Evolutionary conservation across 2,888 invertebrate species (phyloP).

Genomic region (Petrophora chlorosata): DNA sequence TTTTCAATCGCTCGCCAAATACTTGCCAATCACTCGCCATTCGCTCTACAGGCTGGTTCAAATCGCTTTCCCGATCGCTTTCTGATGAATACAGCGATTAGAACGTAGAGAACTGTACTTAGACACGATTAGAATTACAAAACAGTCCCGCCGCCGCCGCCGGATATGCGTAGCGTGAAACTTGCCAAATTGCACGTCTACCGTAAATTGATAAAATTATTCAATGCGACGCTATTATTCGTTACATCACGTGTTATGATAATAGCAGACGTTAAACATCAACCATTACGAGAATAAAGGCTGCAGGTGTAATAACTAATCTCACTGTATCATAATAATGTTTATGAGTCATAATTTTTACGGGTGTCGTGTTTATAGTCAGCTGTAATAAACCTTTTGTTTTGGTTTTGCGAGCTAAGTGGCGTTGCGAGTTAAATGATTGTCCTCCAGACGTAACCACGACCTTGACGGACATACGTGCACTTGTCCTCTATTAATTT

Average conservation of each 20-base stretch:
- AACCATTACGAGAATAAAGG: slow-evolving; percentile 12
- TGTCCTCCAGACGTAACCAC: slow-evolving; percentile 52
- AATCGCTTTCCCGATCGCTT: too few relatives aligned
- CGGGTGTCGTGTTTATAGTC: slow-evolving; percentile 30
- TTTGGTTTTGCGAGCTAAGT: slow-evolving; percentile 42
- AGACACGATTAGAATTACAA: too few relatives aligned
- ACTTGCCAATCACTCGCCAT: too few relatives aligned
- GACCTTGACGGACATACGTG: slow-evolving; percentile 46
- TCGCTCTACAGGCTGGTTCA: too few relatives aligned
- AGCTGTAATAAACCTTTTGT: slow-evolving; percentile 38
- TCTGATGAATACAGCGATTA: too few relatives aligned
- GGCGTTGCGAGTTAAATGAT: slow-evolving; percentile 42
- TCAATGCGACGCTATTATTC: not conserved
- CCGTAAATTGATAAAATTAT: too few relatives aligned
- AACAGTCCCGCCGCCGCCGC: too few relatives aligned
- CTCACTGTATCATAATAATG: slow-evolving; percentile 18
- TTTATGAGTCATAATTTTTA: slow-evolving; percentile 28
- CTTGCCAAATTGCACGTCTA: too few relatives aligned
- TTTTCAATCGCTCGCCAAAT: too few relatives aligned
- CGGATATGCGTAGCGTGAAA: too few relatives aligned
- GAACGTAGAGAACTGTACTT: too few relatives aligned
- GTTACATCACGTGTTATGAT: slow-evolving; percentile 5
- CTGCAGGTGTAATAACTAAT: slow-evolving; percentile 25
- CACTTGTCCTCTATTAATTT: slow-evolving; percentile 39
- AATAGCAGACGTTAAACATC: slow-evolving; percentile 1